Evolutionary conservation across 2,797 vertebrate species (phyloP).

Genomic region (Vespertilio murinus): DNA sequence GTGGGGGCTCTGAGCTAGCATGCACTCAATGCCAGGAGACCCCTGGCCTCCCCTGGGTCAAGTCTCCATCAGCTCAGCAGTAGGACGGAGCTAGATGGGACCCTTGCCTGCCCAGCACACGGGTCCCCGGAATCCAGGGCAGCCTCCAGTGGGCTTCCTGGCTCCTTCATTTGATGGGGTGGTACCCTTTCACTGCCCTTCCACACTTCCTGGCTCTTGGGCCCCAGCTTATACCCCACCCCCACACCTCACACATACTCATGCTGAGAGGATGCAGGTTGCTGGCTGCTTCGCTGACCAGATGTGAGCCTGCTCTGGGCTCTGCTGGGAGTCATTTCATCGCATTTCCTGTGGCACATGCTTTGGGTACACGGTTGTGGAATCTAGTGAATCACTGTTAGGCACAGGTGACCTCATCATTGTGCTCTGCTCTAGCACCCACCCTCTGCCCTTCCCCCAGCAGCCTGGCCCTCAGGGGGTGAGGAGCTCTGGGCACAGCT

Average conservation of each 20-base stretch:
- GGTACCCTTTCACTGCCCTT: neutral
- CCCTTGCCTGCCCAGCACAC: neutral
- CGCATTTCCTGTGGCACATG: neutral
- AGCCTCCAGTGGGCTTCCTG: neutral
- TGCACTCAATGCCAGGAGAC: neutral
- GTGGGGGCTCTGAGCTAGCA: fast-evolving
- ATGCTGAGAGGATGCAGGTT: neutral
- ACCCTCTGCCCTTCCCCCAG: neutral
- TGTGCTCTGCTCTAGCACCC: neutral
- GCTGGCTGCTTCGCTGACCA: neutral
- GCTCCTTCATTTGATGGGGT: neutral
- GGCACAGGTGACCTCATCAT: too few species aligned
- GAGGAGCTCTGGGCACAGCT: neutral
- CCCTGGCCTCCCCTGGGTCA: neutral
- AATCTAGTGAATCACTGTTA: neutral
- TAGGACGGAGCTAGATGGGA: neutral
- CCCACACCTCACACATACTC: neutral
- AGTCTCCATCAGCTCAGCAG: neutral
- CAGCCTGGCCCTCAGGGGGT: neutral
- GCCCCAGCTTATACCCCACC: neutral
- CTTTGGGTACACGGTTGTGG: fast-evolving
- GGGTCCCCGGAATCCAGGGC: neutral
- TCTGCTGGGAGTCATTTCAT: neutral
- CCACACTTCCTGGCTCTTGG: neutral
- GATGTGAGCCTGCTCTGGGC: neutral